phyloP scores from a whole-genome alignment of 2,797 vertebrate genomes.

The Hypotaenidia okinawae region DNA sequence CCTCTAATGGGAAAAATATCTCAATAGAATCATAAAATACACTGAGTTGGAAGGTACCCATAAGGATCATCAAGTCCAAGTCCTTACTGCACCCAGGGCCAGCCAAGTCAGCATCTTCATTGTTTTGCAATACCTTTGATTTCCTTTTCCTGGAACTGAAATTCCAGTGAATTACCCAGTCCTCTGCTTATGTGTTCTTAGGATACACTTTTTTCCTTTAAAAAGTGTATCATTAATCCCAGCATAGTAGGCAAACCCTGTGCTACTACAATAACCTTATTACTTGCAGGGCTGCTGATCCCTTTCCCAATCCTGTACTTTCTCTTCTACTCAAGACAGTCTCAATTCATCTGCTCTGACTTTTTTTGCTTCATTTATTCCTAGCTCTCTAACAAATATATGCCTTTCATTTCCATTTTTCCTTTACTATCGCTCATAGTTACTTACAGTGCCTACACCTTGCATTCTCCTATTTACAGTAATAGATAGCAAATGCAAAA shows the following conservation, averaged over 20 bases:
- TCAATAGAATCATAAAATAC: background rate
- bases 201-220: background rate
- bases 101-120: background rate
- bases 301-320: background rate
- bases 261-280: background rate
- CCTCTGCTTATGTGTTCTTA: background rate
- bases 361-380: background rate
- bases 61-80: too few species aligned
- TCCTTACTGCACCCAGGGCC: too few species aligned
- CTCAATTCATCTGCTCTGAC: background rate
- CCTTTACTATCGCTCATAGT: background rate
- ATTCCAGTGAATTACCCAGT: background rate
- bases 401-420: background rate
- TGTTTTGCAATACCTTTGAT: background rate
- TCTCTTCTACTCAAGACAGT: background rate
- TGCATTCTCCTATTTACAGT: background rate
- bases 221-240: background rate
- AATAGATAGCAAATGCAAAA: background rate
- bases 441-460: background rate
- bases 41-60: too few species aligned
- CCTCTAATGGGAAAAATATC: background rate
- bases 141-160: background rate
- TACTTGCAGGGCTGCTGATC: background rate
- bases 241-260: fast-evolving
- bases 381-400: background rate